A percentile compares a stretch with the other conserved stretches of the same genome.
Conservation (phyloP, 2,113 vertebrate genomes). For the Pterophyllum scalare region DNA sequence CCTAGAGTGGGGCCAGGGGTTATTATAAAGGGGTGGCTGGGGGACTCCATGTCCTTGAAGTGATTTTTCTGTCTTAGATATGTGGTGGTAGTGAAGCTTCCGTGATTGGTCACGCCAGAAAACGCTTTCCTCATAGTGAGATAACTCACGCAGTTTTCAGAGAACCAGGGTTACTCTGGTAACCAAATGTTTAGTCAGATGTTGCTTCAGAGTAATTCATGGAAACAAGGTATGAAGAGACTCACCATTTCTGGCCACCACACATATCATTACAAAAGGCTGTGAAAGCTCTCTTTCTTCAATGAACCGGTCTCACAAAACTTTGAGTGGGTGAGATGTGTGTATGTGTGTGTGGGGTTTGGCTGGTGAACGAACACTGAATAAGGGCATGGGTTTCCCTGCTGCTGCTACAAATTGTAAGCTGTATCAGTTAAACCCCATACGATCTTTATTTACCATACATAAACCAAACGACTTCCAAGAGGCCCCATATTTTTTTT, state of each 20-base stretch:
- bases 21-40: background rate
- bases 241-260: conserved; percentile 19
- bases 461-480: background rate
- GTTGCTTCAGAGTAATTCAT: conserved; percentile 40
- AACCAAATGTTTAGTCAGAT: background rate
- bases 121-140: background rate
- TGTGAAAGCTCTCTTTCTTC: conserved; percentile 43
- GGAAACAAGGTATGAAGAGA: conserved; percentile 20
- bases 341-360: background rate
- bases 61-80: background rate
- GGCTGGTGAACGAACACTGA: background rate
- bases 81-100: background rate
- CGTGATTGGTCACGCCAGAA: background rate
- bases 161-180: background rate
- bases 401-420: background rate
- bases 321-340: background rate
- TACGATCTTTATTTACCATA: background rate
- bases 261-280: background rate
- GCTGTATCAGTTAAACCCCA: background rate
- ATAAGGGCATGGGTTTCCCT: background rate
- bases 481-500: background rate
- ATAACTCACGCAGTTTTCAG: background rate
- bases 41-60: background rate
- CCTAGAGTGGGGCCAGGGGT: background rate
- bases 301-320: background rate